phyloP scores from a whole-genome alignment of 2,113 vertebrate species.

The Thunnus thynnus region DNA sequence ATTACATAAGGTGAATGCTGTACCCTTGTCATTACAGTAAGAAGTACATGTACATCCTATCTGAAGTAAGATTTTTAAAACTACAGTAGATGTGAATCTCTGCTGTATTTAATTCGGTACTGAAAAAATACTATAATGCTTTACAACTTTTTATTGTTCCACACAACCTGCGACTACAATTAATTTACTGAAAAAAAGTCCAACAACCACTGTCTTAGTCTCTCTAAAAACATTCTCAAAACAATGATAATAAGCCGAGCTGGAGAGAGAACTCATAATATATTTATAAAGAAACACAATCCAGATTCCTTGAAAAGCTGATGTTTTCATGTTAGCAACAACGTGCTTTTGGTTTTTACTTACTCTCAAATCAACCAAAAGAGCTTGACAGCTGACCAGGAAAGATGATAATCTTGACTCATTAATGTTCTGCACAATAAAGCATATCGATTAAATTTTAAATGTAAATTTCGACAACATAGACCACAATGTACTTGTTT shows the following conservation, averaged over 20 bases:
- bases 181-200: conserved; percentile 8
- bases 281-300: not conserved
- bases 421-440: not conserved
- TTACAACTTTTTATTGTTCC: not conserved
- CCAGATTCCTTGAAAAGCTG: not conserved
- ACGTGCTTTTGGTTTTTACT: not conserved
- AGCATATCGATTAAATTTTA: not conserved
- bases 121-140: not conserved
- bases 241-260: not conserved
- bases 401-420: conserved; percentile 21
- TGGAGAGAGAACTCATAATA: not conserved
- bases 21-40: conserved; percentile 10
- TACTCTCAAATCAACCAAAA: not conserved
- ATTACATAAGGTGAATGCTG: conserved; percentile 9
- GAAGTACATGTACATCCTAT: conserved; percentile 15
- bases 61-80: not conserved
- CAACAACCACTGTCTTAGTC: not conserved
- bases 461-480: too few relatives aligned
- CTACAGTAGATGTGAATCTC: not conserved
- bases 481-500: not conserved
- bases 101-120: conserved; percentile 2
- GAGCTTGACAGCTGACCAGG: not conserved
- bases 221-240: not conserved
- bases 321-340: not conserved
- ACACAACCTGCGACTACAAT: not conserved